Base-by-base conservation (phyloP, 2,797 vertebrate genomes). In the Amphiprion clarkii region DNA sequence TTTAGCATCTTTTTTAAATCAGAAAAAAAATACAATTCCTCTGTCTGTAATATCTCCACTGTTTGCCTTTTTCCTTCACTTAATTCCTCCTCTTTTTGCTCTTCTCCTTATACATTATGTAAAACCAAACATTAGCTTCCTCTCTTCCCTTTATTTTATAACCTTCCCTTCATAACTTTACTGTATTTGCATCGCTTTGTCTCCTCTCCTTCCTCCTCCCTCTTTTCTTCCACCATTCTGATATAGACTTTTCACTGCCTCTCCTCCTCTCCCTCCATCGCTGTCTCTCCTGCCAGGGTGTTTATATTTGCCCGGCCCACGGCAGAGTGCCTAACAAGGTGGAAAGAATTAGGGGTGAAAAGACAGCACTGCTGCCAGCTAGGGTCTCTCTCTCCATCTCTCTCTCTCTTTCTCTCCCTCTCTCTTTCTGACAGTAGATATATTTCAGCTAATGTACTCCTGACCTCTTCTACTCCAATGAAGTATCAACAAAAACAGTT, bases 251-350 rank as follows among this genome's bases (percentile, higher is more conserved):
- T 83, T 79, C 71, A 71, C 71, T 68, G 63, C 73, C 73, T 80
- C 74, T 62, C 39, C 31, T 40, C 33, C 51, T 69, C 62, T 79
- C 70, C 57, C 78, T 71, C 76, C 61, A 63, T 83, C 74, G 57
- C 68, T 57, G 64, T 87, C 78, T 83, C 71, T 83, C 73, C 85
- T 93, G 89, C 90, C 90, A 93, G 90, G 88, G 92, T 94, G 92
- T 96, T 95, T 95, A 93, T 94, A 95, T 93, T 93, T 93, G 87
- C 90, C 90, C 93, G 81, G 89, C 95, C 95, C 74, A 83, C 89
- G 94, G 95, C 94, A 87, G 74, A 91, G 90, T 92, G 93, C 86
- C 90, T 94, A 95, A 94, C 93, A 95, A 93, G 94, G 90, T 93
- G 92, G 93, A 94, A 94, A 90, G 87, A 93, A 94, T 93, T 89